phyloP scores from a whole-genome alignment of 2,797 vertebrate species.

The Sebastes goodei region DNA sequence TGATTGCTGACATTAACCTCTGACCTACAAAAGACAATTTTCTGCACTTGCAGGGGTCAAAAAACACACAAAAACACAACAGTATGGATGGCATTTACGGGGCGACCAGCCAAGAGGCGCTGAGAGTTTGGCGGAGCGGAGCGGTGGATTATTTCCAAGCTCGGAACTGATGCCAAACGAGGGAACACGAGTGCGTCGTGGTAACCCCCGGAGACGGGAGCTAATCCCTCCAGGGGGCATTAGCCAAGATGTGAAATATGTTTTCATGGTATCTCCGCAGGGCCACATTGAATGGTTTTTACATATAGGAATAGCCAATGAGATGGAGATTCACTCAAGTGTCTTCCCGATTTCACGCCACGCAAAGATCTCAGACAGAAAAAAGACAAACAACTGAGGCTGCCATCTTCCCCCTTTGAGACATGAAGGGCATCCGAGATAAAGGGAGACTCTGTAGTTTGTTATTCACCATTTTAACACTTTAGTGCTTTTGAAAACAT shows the following conservation, averaged over 20 bases:
- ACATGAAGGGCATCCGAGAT: conserved; percentile 9
- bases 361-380: conserved; percentile 42
- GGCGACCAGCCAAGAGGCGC: conserved; percentile 18
- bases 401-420: conserved; percentile 27
- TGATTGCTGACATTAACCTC: conserved; percentile 3
- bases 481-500: not conserved
- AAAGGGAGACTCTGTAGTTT: conserved; percentile 25
- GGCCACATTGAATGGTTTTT: conserved; percentile 61
- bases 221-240: conserved; percentile 59
- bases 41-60: conserved; percentile 6
- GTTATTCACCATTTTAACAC: not conserved
- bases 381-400: conserved; percentile 2
- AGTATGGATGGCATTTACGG: conserved; percentile 23
- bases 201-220: conserved; percentile 59
- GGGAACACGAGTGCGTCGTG: conserved; percentile 33
- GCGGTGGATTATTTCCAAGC: conserved; percentile 52
- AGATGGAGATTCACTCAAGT: conserved; percentile 60
- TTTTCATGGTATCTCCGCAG: conserved; percentile 63
- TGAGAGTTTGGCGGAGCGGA: not conserved
- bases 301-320: conserved; percentile 66
- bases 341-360: conserved; percentile 77
- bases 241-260: conserved; percentile 51
- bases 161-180: conserved; percentile 44
- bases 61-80: not conserved
- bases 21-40: conserved; percentile 24